These are phyloP conservation scores for Pristionchus japonicus DNA, from an alignment of 2,888 invertebrate species.

Conservation along the genomic window DNA sequence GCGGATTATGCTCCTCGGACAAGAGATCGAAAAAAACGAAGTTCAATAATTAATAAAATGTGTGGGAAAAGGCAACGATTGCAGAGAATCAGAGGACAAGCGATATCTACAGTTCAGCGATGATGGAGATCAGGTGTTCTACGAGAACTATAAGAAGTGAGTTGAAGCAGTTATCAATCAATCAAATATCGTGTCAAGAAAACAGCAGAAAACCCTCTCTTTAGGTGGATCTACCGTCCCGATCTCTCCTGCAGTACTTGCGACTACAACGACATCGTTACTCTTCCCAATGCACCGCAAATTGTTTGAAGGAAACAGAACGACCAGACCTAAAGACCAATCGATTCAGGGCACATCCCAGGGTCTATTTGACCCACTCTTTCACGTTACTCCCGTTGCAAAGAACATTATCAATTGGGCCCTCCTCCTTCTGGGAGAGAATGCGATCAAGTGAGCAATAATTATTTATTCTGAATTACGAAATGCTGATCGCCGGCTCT, in stretches of 20 bases:
- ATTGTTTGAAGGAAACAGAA: slow-evolving; percentile 52
- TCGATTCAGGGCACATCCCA: slow-evolving; percentile 63
- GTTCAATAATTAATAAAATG: too few species aligned
- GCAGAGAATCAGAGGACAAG: slow-evolving; percentile 67
- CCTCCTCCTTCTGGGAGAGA: slow-evolving; percentile 60
- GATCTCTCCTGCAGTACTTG: slow-evolving; percentile 63
- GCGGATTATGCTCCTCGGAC: too few species aligned
- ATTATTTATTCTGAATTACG: neutral
- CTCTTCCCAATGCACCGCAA: slow-evolving; percentile 65
- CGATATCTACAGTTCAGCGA: slow-evolving; percentile 61
- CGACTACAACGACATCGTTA: slow-evolving; percentile 57
- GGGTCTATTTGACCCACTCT: slow-evolving; percentile 64
- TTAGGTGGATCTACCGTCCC: slow-evolving; percentile 49
- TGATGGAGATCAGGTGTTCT: slow-evolving; percentile 62
- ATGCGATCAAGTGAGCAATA: slow-evolving; percentile 65
- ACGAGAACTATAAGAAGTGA: slow-evolving; percentile 69
- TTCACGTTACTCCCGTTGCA: slow-evolving; percentile 54
- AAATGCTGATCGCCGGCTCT: neutral
- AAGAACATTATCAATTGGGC: slow-evolving; percentile 54
- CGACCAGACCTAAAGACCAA: neutral
- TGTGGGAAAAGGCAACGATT: slow-evolving; percentile 40
- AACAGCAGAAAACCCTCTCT: too few species aligned
- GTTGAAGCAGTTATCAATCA: too few species aligned
- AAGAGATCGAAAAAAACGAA: too few species aligned
- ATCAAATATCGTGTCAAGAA: too few species aligned